Evolutionary conservation across 2,888 invertebrate genomes (phyloP), one percentile per base, ranked within the genome.

Genomic region (Autographa gamma): DNA sequence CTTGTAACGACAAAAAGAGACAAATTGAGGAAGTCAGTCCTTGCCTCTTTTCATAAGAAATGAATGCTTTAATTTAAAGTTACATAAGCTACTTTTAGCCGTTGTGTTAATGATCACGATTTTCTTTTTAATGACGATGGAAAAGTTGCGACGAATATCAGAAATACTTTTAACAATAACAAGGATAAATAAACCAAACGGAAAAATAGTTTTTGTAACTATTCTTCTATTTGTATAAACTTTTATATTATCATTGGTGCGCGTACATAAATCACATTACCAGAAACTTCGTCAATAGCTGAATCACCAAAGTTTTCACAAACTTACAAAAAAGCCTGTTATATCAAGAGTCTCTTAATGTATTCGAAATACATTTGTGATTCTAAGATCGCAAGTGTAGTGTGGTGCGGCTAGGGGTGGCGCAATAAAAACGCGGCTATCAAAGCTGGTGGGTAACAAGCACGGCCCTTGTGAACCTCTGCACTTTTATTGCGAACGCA

Each of bases 341-440:
- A 61, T 77, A 64, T 65, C 31, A 71, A 79, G 61, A 67, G 58
- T 54, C 66, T 71, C 66, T 41, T 69, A 68, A 62, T 73, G 63
- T 69, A 66, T 73, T 77, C 76, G 65, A 75, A 86, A 88, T 87
- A 86, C 82, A 85, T 86, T 84, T 84, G 83, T 79, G 86, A 84
- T 86, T 85, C 80, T 77, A 85, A 83, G 75, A 77, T 81, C 69
- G 60, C 60, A 65, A 71, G 79, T 82, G 80, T 80, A 79, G 83
- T 82, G 80, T 84, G 83, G 89, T 83, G 88, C 83, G 86, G 82
- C 62, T 85, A 83, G 90, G 89, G 93, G 91, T 89, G 89, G 88
- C 85, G 87, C 89, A 90, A 91, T 90, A 88, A 90, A 90, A 89
- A 90, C 92, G 92, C 92, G 90, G 90, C 91, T 91, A 91, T 93